A percentile compares a stretch with the other conserved stretches of the same genome.
These are phyloP conservation scores for Cheirogaleus medius DNA, from an alignment of 2,113 vertebrate species.

Conservation along the genomic window DNA sequence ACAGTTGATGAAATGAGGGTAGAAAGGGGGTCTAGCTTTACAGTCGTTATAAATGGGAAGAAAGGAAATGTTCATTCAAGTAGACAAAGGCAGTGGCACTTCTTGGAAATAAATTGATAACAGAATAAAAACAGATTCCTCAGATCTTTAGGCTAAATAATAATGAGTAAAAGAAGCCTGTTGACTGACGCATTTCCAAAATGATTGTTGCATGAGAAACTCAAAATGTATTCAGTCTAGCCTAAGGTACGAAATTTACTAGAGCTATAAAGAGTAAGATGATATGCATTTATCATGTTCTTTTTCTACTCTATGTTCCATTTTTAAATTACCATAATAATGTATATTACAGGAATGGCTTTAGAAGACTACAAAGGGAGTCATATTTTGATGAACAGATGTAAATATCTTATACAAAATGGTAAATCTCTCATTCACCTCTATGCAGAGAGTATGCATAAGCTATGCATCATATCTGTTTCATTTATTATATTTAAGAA, in stretches of 20 bases:
- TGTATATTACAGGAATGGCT: conserved; percentile 79
- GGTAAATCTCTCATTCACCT: conserved; percentile 80
- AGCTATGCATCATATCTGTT: conserved; percentile 63
- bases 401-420: conserved; percentile 81
- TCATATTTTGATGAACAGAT: conserved; percentile 81
- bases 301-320: conserved; percentile 78
- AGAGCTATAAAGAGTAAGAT: conserved; percentile 83
- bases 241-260: conserved; percentile 87
- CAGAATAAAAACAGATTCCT: conserved; percentile 81
- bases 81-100: conserved; percentile 76
- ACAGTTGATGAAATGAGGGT: conserved; percentile 59
- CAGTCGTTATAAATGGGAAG: conserved; percentile 70
- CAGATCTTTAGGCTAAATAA: conserved; percentile 83
- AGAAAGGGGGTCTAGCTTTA: conserved; percentile 72
- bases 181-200: conserved; percentile 85
- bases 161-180: conserved; percentile 84
- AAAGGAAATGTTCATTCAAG: conserved; percentile 78
- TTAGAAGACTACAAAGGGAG: conserved; percentile 77
- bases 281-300: conserved; percentile 83
- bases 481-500: conserved; percentile 76
- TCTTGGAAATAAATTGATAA: conserved; percentile 84
- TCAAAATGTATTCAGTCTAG: conserved; percentile 81
- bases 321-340: conserved; percentile 86
- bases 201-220: conserved; percentile 82
- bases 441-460: conserved; percentile 73